phyloP scores from a whole-genome alignment of 2,113 vertebrate species.

The Phocoena sinus region DNA sequence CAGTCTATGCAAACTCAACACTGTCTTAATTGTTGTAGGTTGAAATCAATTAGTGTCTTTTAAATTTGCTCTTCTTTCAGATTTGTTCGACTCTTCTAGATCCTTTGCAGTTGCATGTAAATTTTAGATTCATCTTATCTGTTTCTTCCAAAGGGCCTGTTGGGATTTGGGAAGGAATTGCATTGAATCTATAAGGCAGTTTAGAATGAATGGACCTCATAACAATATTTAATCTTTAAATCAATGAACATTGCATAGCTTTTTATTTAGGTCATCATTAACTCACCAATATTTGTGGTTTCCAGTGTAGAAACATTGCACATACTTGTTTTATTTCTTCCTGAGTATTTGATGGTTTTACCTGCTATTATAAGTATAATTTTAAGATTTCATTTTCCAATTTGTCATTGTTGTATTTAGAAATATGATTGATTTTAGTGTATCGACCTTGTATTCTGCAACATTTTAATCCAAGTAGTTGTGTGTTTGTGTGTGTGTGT shows the following conservation, averaged over 20 bases:
- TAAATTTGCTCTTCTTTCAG: neutral
- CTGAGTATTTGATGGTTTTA: neutral
- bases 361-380: neutral
- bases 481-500: neutral
- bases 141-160: neutral
- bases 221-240: neutral
- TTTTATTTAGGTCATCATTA: neutral
- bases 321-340: neutral
- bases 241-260: too few species aligned
- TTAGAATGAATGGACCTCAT: neutral
- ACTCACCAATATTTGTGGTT: neutral
- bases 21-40: neutral
- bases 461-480: neutral
- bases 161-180: neutral
- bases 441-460: neutral
- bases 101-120: neutral
- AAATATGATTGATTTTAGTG: neutral
- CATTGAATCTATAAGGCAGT: neutral
- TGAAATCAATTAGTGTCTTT: neutral
- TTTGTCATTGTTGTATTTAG: neutral
- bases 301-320: neutral
- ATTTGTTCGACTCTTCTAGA: neutral
- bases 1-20: neutral
- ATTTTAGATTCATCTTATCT: neutral
- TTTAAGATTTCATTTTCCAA: neutral